Evolutionary conservation across 2,797 vertebrate species (phyloP).

Genomic region (Macropus fuliginosus): DNA sequence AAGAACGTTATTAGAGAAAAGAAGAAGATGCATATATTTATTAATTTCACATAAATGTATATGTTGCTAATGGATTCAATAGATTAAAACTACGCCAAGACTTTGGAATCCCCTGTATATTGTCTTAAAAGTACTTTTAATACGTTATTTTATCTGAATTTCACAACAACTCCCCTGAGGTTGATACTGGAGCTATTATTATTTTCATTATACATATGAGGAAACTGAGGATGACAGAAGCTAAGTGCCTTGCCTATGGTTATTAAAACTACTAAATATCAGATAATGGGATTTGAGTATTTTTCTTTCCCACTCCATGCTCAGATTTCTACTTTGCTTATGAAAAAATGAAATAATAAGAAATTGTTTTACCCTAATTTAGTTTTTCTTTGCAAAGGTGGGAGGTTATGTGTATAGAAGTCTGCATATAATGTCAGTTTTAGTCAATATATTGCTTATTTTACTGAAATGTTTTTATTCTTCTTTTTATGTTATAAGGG

Average conservation of each 20-base stretch:
- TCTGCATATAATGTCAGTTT: neutral
- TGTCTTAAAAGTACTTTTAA: neutral
- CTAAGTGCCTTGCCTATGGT: neutral
- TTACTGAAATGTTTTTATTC: neutral
- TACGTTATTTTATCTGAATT: neutral
- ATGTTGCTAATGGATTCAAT: neutral
- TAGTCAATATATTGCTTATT: neutral
- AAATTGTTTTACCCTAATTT: neutral
- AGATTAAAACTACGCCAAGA: neutral
- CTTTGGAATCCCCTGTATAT: neutral
- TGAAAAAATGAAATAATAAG: neutral
- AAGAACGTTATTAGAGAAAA: slow-evolving; percentile 79
- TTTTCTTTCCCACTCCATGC: neutral
- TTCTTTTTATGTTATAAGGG: neutral
- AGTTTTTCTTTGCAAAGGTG: neutral
- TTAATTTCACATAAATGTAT: neutral
- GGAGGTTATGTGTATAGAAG: neutral
- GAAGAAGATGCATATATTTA: slow-evolving; percentile 43
- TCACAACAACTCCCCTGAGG: neutral
- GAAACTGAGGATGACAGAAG: neutral
- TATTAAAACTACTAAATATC: neutral
- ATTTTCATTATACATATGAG: neutral
- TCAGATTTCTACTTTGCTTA: neutral
- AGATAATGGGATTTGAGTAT: neutral
- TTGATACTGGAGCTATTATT: neutral